Evolutionary conservation across 2,797 vertebrate species (phyloP), one percentile per base, ranked within the genome.

Genomic region (Catharus ustulatus): DNA sequence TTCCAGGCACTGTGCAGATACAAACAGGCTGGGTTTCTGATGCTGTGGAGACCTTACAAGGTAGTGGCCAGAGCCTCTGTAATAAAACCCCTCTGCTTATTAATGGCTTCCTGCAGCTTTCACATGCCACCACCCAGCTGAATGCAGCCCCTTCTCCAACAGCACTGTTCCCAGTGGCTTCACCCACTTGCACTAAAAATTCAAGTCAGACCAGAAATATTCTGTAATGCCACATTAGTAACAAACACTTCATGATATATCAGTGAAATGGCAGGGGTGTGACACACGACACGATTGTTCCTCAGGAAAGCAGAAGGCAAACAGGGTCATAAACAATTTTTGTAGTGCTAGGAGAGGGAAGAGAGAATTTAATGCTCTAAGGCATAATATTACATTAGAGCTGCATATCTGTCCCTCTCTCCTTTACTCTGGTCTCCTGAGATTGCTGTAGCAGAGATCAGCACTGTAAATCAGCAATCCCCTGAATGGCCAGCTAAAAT

Each of bases 1-100:
- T 94, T 94, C 90, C 83, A 86, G 83, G 85, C 63, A 10, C 69
- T 66, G 51, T 62, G 74, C 93, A 95, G 90, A 93, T 69, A 66
- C 59, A 84, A 91, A 76, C 80, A 84, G 86, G 74, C 85, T 90
- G 91, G 48, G 45, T 63, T 88, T 94, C 71, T 84, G 85, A 75
- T 75, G 84, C 71, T 88, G 80, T 59, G 63, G 66, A 86, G 92
- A 71, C 81, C 85, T 84, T 93, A 94, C 71, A 80, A 90, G 90
- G 94, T 63, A 91, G 83, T 45, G 79, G 49, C 71, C 77, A 63
- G 84, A 92, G 74, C 34, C 66, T 89, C 63, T 69, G 73, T 49
- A 91, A 88, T 92, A 91, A 94, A 96, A 88, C 48, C 30, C 82
- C 91, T 88, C 76, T 90, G 57, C 77, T 93, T 91, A 88, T 93